Base-by-base conservation (phyloP, 2,113 vertebrate genomes). In the Vanacampus margaritifer region DNA sequence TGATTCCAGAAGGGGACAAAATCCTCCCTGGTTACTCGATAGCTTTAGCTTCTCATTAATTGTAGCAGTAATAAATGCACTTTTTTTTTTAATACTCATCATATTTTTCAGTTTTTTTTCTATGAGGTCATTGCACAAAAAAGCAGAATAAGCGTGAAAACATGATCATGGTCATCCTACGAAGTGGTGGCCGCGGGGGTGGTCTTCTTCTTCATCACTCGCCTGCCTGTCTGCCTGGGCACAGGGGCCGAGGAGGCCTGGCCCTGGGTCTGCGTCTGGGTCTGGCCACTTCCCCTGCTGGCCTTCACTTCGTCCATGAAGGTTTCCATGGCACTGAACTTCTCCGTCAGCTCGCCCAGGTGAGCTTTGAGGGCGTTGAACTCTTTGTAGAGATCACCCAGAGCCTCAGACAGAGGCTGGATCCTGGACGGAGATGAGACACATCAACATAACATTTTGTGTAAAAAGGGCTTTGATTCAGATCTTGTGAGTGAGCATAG, bases 361-460 rank as follows among this genome's bases (percentile, higher is more conserved):
- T 88, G 92, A 54, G 86, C 21, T 74, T 93, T 93, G 56, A 93
- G 89, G 57, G 91, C 85, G 23, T 93, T 91, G 85, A 93, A 93
- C 86, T 93, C 92, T 63, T 92, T 93, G 83, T 84, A 93, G 71
- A 93, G 89, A 70, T 93, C 92, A 9, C 88, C 85, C 35, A 93
- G 57, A 2, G 92, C 92, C 76, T 93, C 92, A 0, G 92, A 90
- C 50, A 93, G 87, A 14, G 92, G 89, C 76, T 90, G 90, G 78
- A 92, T 92, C 79, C 91, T 93, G 73, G 28, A 57, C 14, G 58
- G 39, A 54, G 12, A 1, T 19, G 35, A 48, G 0, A 63, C 68
- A 57, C 10, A 11, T 37, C 28, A 50, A 50, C 6, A 3, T 46
- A 19, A 4, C 13, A 8, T 48, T 48, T 48, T 48, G n/a, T 3